These are phyloP conservation scores for Triplophysa yarkandensis DNA, from an alignment of 2,797 vertebrate species.

Conservation along the genomic window DNA sequence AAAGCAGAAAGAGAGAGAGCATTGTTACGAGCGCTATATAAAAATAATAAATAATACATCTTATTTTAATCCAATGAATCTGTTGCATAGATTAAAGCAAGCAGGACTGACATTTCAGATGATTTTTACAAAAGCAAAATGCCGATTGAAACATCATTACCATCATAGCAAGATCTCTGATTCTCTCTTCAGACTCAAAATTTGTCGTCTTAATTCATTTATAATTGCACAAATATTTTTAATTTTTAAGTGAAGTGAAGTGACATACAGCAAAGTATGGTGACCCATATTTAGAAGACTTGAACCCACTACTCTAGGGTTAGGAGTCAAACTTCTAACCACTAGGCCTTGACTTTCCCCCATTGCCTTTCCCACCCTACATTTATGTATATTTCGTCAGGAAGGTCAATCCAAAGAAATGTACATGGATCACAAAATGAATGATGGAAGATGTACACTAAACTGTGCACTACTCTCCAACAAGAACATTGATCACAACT, in stretches of 20 bases:
- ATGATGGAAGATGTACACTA: background rate
- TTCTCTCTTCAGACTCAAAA: constrained; percentile 21
- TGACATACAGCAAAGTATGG: too few relatives aligned
- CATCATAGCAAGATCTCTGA: constrained; percentile 12
- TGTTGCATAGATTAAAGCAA: constrained; percentile 84
- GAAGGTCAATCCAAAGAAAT: background rate
- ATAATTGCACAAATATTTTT: too few relatives aligned
- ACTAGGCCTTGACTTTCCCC: too few relatives aligned
- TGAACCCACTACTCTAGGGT: too few relatives aligned
- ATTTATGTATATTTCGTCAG: background rate
- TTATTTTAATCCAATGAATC: constrained; percentile 66
- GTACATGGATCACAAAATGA: background rate
- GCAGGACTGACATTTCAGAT: constrained; percentile 68
- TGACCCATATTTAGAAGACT: too few relatives aligned
- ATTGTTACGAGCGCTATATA: constrained; percentile 28
- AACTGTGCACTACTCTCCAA: background rate
- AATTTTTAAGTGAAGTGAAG: too few relatives aligned
- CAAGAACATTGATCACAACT: background rate
- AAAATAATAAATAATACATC: constrained; percentile 52
- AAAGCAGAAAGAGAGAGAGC: constrained; percentile 39
- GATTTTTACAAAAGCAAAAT: constrained; percentile 53
- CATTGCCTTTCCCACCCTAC: too few relatives aligned
- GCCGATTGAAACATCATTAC: constrained; percentile 58
- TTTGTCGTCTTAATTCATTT: constrained; percentile 16
- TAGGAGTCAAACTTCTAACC: too few relatives aligned